Percentiles rank a stretch among this genome's conserved stretches.
Evolutionary conservation across 2,888 invertebrate genomes (phyloP).

Genomic region (Trisateles emortualis): DNA sequence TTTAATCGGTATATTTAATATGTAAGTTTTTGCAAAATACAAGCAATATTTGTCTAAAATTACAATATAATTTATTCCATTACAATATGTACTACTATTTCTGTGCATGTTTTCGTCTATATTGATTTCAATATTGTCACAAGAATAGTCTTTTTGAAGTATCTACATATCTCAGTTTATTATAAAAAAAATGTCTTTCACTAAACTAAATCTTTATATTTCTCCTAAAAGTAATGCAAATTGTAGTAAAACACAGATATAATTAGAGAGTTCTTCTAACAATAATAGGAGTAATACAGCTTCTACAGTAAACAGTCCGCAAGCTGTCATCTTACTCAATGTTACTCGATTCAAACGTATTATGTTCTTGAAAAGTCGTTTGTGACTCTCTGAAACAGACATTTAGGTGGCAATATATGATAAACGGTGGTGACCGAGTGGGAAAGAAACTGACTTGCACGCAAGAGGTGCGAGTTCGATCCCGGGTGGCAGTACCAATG

Average conservation of each 20-base stretch:
- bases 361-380: not conserved
- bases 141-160: not conserved
- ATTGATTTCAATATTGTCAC: too few species aligned
- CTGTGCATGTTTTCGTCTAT: too few species aligned
- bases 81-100: too few species aligned
- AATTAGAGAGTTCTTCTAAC: not conserved
- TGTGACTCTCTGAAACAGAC: not conserved
- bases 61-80: too few species aligned
- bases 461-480: too few species aligned
- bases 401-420: too few species aligned
- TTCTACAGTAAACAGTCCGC: not conserved
- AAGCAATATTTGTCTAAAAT: too few species aligned
- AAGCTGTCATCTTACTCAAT: not conserved
- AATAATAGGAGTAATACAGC: not conserved
- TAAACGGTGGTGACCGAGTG: too few species aligned
- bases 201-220: not conserved
- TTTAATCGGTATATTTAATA: too few species aligned
- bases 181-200: not conserved
- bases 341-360: not conserved
- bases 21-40: too few species aligned
- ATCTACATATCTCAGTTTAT: not conserved
- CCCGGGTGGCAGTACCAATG: too few species aligned
- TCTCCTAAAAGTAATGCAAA: not conserved
- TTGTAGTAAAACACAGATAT: not conserved
- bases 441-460: too few species aligned